Base-by-base conservation (phyloP, 2,797 vertebrate genomes). In the Sphenodon punctatus region DNA sequence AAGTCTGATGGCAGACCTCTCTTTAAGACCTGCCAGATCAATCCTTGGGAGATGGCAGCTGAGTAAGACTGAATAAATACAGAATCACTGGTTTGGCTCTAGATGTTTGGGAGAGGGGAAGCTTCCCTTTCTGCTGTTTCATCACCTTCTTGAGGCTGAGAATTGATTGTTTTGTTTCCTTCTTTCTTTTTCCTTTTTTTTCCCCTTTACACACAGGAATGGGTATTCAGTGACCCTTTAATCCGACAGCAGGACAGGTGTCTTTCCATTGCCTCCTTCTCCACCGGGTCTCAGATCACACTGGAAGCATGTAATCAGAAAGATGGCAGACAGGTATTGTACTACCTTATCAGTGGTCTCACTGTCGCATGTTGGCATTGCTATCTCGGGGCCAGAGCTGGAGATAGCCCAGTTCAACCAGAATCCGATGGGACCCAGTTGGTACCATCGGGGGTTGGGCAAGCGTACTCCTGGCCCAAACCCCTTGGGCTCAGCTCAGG, bases 191-290 rank as follows among this genome's bases (percentile, higher is more conserved):
- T 85, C 80, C 53, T 72, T 67, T 42, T 23, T n/a, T 78, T 80
- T 73, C 55, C 82, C 59, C 42, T 85, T 74, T 60, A 66, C 32
- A 45, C 56, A 19, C 94, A 99, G 99, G 97, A 96, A 23, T 99
- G 99, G 99, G 96, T 97, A 41, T 96, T 99, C 76, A 97, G 96
- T 27, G 98, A 99, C 76, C 97, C 98, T 12, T 94, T 98, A 92
- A 97, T 99, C 90, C 96, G 97, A 70, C 99, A 99, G 93, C 98
- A 98, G 85, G 97, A 98, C 90, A 97, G 97, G 92, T 99, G 99
- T 87, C 93, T 99, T 88, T 96, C 98, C 58, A 97, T 98, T 86
- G 95, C 96, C 34, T 97, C 97, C 76, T 98, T 97, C 91, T 96
- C 97, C 2, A 76, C 97, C 0, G 98, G 97, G 73, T 97, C 98